phyloP scores from a whole-genome alignment of 2,888 invertebrate genomes.

The Griposia aprilina region DNA sequence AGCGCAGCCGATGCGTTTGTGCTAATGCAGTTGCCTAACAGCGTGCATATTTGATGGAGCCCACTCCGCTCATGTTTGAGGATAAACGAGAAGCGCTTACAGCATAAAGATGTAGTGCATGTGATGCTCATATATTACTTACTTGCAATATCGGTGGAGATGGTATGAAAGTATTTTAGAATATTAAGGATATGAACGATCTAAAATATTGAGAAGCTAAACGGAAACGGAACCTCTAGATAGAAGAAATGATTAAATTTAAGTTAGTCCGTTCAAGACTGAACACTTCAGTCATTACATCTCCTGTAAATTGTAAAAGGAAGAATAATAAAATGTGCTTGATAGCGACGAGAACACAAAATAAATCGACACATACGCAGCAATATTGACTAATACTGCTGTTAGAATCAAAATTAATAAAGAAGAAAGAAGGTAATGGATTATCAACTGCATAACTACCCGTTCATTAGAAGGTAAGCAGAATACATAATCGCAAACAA shows the following conservation, averaged over 20 bases:
- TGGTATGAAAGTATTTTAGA: conserved; percentile 6
- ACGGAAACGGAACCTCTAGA: not conserved
- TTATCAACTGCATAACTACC: not conserved
- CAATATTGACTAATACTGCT: not conserved
- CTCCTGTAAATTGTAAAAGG: not conserved
- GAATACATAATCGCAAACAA: not conserved
- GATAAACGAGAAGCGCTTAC: conserved; percentile 34
- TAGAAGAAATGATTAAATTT: not conserved
- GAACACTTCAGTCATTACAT: not conserved
- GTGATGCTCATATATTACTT: conserved; percentile 28
- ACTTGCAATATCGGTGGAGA: conserved; percentile 12
- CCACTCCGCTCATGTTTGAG: conserved; percentile 46
- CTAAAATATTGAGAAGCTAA: not conserved
- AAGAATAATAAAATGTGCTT: too few relatives aligned
- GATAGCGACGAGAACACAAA: not conserved
- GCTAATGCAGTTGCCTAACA: conserved; percentile 67
- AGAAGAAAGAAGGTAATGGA: not conserved
- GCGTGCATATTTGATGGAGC: conserved; percentile 63
- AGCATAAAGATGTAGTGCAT: conserved; percentile 41
- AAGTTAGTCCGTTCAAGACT: not conserved
- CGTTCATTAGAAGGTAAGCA: not conserved
- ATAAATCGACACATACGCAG: not conserved
- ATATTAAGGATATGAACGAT: not conserved
- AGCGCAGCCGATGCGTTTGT: conserved; percentile 54
- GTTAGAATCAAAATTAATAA: too few relatives aligned